Evolutionary conservation across 2,797 vertebrate genomes (phyloP), one percentile per base, ranked within the genome.

Genomic region (Gambelia wislizenii): DNA sequence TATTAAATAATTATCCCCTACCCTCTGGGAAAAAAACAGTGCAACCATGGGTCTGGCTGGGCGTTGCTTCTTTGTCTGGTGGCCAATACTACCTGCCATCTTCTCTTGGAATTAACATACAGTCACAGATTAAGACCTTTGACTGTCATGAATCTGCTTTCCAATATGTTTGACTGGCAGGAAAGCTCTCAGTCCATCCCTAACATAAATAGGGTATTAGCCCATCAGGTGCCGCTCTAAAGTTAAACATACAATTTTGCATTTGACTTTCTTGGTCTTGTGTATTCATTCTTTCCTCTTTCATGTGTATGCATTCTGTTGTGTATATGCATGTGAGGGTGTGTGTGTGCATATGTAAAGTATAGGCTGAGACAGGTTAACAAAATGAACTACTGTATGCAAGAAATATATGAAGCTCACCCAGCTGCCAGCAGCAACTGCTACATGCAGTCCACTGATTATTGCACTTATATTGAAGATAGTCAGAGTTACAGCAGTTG

Each of bases 321-420:
- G 18, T 82, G 95, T 96, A 95, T 96, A 95, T 96, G 96, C 94
- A 95, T 89, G 95, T 95, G 93, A 91, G 95, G 91, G 87, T 80
- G 87, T 75, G 87, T 85, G 87, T 89, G 89, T 94, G 92, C 94
- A 83, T 95, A 95, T 94, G 96, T 97, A 96, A 97, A 97, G 94
- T 95, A 97, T 97, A 93, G 94, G 91, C 96, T 93, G 95, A 96
- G 94, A 95, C 94, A 90, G 90, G 94, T 87, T 93, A 94, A 94
- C 96, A 97, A 96, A 96, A 99, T 99, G 98, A 99, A 98, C 97
- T 99, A 97, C 97, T 98, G 98, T 96, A 93, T 98, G 96, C 96
- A 98, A 90, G 98, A 99, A 95, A 97, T 98, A 94, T 98, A 98
- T 69, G 98, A 98, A 94, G 96, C 98, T 97, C 97, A 97, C 93